Percentiles rank a stretch among this genome's conserved stretches.
These are phyloP conservation scores for Tetragonula clypearis DNA, from an alignment of 1,140 invertebrate genomes.

Conservation along the genomic window DNA sequence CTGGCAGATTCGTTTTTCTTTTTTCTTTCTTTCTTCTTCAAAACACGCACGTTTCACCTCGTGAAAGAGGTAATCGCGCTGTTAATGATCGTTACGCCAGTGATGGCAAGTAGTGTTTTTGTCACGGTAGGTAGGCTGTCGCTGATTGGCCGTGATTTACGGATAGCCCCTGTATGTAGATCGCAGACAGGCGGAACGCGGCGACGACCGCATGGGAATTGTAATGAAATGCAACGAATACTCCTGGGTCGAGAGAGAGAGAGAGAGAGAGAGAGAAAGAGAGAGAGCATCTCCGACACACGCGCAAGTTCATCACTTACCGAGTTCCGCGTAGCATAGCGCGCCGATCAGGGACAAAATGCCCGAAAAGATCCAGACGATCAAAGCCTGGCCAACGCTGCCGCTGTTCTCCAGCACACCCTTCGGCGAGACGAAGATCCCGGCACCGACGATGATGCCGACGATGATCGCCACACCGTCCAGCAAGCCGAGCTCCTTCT, in stretches of 20 bases:
- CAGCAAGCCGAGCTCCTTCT: conserved; percentile 90
- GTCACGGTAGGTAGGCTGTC: too few species aligned
- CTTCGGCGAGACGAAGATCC: conserved; percentile 98
- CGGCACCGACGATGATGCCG: conserved; percentile 94
- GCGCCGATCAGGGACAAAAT: conserved; percentile 94
- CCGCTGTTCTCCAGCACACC: conserved; percentile 94
- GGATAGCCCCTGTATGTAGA: background rate
- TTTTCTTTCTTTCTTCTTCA: too few species aligned
- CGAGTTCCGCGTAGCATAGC: conserved; percentile 97
- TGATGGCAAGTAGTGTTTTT: too few species aligned
- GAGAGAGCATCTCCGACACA: too few species aligned
- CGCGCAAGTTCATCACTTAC: conserved; percentile 72
- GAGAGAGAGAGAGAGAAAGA: too few species aligned
- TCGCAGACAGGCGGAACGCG: background rate
- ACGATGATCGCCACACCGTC: conserved; percentile 94
- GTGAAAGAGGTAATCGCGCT: too few species aligned
- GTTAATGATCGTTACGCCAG: too few species aligned
- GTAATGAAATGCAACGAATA: background rate
- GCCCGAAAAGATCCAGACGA: conserved; percentile 95
- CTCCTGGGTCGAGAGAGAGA: background rate
- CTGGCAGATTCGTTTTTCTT: too few species aligned
- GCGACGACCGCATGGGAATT: background rate
- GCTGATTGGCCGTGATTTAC: background rate
- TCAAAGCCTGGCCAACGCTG: conserved; percentile 92
- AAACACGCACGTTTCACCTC: too few species aligned